Evolutionary conservation across 92 coral and sea anemone genomes (phyloP).

Genomic region (Epizoanthus stellaris): DNA sequence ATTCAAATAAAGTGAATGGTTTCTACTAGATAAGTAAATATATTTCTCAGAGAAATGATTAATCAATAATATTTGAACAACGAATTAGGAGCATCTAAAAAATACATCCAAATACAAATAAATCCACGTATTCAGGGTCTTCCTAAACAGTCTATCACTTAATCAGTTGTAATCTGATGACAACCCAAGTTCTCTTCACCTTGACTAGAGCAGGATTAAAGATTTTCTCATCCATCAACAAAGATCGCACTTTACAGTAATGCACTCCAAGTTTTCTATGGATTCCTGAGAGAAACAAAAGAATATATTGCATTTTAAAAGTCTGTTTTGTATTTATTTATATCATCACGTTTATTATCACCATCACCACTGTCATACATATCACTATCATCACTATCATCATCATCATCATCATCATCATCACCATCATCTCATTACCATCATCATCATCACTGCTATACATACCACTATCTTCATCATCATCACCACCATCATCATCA

Average conservation of each 20-base stretch:
- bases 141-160: not conserved
- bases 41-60: too few relatives aligned
- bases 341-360: too few relatives aligned
- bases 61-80: too few relatives aligned
- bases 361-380: not conserved
- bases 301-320: not conserved
- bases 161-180: not conserved
- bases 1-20: too few relatives aligned
- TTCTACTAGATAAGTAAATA: too few relatives aligned
- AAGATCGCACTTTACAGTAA: constrained; percentile 86
- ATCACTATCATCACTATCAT: not conserved
- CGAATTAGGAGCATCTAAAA: too few relatives aligned
- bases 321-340: constrained; percentile 5
- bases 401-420: not conserved
- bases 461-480: not conserved
- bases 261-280: constrained; percentile 94
- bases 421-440: too few relatives aligned
- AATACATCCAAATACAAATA: too few relatives aligned
- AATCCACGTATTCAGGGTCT: too few relatives aligned
- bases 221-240: constrained; percentile 91
- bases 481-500: not conserved
- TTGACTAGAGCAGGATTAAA: constrained; percentile 86
- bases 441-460: not conserved
- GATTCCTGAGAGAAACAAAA: constrained; percentile 58
- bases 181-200: constrained; percentile 45